phyloP scores from a whole-genome alignment of 2,888 invertebrate species.

The Julus scanicus region DNA sequence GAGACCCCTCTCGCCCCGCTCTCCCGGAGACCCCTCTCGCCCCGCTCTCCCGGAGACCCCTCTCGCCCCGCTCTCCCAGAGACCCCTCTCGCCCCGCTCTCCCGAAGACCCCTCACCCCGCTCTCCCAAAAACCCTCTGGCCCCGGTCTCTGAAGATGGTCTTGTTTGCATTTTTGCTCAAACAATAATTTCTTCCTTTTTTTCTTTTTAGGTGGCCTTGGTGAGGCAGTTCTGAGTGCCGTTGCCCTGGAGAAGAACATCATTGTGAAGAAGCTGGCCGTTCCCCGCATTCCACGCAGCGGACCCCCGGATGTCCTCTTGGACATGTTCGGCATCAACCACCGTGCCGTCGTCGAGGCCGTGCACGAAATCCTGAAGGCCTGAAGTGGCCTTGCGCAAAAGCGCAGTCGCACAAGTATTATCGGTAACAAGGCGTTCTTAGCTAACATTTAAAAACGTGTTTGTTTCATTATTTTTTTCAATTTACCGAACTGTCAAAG shows the following conservation, averaged over 20 bases:
- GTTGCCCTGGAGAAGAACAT: constrained; percentile 78
- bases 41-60: no score
- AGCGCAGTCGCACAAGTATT: not conserved
- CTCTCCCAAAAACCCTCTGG: no score
- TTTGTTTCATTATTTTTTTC: constrained; percentile 2
- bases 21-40: no score
- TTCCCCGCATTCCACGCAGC: constrained; percentile 87
- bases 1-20: no score
- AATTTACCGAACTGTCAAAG: not conserved
- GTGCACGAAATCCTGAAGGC: constrained; percentile 70
- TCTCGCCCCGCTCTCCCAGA: no score
- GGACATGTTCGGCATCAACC: constrained; percentile 88
- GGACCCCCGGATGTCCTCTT: constrained; percentile 88
- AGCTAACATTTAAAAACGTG: constrained; percentile 1
- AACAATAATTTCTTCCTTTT: no score
- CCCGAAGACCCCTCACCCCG: no score
- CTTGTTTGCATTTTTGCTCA: constrained; percentile 34
- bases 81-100: no score
- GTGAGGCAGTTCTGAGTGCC: constrained; percentile 91
- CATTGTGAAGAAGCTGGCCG: constrained; percentile 81
- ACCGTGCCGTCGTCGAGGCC: constrained; percentile 80
- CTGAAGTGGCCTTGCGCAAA: not conserved
- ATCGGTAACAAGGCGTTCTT: not conserved
- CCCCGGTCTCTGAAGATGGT: no score
- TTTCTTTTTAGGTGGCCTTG: constrained; percentile 81